These are phyloP conservation scores for Chymomyza procnemis DNA, from an alignment of 2,888 invertebrate genomes.

Conservation along the genomic window DNA sequence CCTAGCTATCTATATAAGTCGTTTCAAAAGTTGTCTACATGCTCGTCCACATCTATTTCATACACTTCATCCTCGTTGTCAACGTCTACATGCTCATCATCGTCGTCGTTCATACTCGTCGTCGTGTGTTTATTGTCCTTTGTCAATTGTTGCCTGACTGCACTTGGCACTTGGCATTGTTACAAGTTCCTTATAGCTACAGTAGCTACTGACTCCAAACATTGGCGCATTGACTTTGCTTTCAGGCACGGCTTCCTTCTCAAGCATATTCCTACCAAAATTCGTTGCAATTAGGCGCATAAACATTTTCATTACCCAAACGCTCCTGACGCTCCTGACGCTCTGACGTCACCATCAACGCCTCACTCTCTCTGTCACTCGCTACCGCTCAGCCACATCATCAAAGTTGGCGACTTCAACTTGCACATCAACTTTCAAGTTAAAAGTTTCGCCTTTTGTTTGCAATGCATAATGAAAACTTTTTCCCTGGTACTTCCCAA, in stretches of 20 bases:
- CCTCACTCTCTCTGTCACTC: not conserved
- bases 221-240: not conserved
- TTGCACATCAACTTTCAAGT: not conserved
- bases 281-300: conserved; percentile 5
- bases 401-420: not conserved
- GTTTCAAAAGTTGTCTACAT: too few relatives aligned
- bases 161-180: not conserved
- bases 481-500: not conserved
- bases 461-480: conserved; percentile 7
- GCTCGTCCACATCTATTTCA: too few relatives aligned
- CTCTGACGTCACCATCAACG: not conserved
- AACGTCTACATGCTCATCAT: too few relatives aligned
- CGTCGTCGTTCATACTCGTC: too few relatives aligned
- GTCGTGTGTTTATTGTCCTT: not conserved
- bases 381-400: not conserved
- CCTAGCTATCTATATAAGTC: not conserved
- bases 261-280: not conserved
- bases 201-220: not conserved
- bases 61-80: too few relatives aligned
- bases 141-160: not conserved
- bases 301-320: conserved; percentile 1
- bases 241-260: not conserved
- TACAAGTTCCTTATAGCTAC: not conserved
- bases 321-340: not conserved
- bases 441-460: conserved; percentile 4